Percentiles rank a stretch among this genome's conserved stretches.
These are phyloP conservation scores for Mizuhopecten yessoensis DNA, from an alignment of 1,140 invertebrate species.

Conservation along the genomic window DNA sequence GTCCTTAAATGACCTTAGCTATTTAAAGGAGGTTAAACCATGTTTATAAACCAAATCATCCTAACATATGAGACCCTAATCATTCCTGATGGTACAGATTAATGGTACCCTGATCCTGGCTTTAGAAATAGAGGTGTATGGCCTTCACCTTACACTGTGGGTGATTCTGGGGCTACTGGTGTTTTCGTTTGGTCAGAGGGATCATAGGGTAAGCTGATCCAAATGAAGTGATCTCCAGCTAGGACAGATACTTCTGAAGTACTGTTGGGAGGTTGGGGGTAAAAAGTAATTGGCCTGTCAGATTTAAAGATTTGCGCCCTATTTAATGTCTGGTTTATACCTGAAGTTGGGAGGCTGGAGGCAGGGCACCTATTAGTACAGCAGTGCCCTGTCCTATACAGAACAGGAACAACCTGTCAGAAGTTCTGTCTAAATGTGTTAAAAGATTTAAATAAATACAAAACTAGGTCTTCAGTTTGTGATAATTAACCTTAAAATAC, in stretches of 20 bases:
- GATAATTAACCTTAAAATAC: no score
- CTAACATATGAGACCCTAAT: neutral
- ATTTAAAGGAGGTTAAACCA: no score
- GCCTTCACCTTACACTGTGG: neutral
- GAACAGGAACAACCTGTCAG: no score
- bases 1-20: no score
- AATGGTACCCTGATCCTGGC: neutral
- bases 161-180: neutral
- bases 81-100: constrained; percentile 23
- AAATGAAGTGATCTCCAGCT: constrained; percentile 31
- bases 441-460: no score
- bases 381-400: neutral
- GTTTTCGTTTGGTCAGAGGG: constrained; percentile 1
- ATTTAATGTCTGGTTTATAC: constrained; percentile 39
- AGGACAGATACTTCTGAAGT: neutral
- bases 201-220: neutral
- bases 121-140: neutral
- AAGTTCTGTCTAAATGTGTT: no score
- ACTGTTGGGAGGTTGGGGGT: neutral
- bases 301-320: neutral
- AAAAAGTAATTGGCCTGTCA: constrained; percentile 10
- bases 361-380: neutral
- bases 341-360: neutral
- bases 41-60: no score
- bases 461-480: no score